Base-by-base conservation (phyloP, 2,888 invertebrate species). In the Ptilodon capucinus region DNA sequence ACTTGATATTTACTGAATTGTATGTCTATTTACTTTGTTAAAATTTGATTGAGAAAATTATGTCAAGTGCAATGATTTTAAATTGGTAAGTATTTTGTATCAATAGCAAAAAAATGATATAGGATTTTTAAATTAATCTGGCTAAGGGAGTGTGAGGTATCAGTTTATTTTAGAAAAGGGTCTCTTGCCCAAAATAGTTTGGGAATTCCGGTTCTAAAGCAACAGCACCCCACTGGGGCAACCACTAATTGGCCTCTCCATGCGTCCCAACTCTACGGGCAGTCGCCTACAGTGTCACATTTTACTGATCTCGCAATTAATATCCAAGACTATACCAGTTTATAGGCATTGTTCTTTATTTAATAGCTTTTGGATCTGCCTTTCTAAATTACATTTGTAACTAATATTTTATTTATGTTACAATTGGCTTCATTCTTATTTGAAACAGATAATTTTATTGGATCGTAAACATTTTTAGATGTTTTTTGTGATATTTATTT, bases 251-350 rank as follows among this genome's bases (percentile, higher is more conserved):
- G 68, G 68, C 58, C 48, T 43, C 36, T 42, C 53, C 46, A 56
- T 44, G 23, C 51, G 43, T 48, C 59, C 42, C 30, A 17, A 44
- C 75, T 32, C 78, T 52, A 69, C 74, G 60, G 77, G 77, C 51
- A 72, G 68, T 62, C 74, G 48, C 51, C 45, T 58, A 64, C 65
- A 71, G 72, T 70, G 83, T 81, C 86, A 67, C 68, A 76, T 80
- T 76, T 68, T 74, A 71, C 71, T 71, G 60, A 55, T 44, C 52
- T 55, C 57, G 65, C 78, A 69, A 83, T 84, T 81, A 81, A 84
- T 84, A 76, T 68, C 63, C 68, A 65, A 43, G 51, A 39, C 2
- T 25, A 34, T 32, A 35, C 30, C 36, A 39, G 8, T 39, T 39
- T 21, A 39, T 21, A 39, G 38, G 21, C 21, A 21, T 21, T 39